phyloP scores from a whole-genome alignment of 1,140 invertebrate species.

The Pinna nobilis region DNA sequence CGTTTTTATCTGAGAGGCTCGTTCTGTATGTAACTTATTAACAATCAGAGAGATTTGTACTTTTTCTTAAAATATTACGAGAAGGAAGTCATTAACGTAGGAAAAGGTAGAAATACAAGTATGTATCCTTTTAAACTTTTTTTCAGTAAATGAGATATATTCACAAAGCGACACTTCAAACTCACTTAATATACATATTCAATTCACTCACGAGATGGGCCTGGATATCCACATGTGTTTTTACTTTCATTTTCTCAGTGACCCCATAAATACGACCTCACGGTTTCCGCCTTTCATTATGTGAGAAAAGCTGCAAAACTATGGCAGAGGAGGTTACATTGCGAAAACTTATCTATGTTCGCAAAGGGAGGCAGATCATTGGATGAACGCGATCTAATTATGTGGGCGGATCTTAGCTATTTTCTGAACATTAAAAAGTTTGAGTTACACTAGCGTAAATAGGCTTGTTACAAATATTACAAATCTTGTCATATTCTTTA shows the following conservation, averaged over 20 bases:
- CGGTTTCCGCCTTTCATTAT: neutral
- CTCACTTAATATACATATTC: constrained; percentile 19
- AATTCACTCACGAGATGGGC: constrained; percentile 2
- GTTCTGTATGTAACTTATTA: too few species aligned
- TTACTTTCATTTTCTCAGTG: constrained; percentile 14
- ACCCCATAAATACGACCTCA: neutral
- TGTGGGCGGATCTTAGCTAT: constrained; percentile 13
- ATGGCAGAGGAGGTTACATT: constrained; percentile 2
- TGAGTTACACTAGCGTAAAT: constrained; percentile 16
- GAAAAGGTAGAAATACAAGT: constrained; percentile 8
- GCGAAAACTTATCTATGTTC: constrained; percentile 6
- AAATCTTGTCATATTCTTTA: constrained; percentile 13
- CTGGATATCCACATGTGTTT: constrained; percentile 6
- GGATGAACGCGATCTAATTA: constrained; percentile 22
- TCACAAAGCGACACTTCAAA: constrained; percentile 15
- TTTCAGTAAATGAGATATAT: constrained; percentile 11
- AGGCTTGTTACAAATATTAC: constrained; percentile 33
- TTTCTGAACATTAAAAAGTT: constrained; percentile 6
- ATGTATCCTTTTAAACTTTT: constrained; percentile 11
- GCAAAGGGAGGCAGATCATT: neutral
- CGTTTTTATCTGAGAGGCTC: neutral
- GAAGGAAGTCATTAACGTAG: constrained; percentile 1
- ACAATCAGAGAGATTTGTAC: too few species aligned
- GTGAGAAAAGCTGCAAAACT: neutral
- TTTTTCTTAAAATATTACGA: constrained; percentile 10